Conservation (phyloP, 2,113 vertebrate species). For the Hippocampus comes region DNA sequence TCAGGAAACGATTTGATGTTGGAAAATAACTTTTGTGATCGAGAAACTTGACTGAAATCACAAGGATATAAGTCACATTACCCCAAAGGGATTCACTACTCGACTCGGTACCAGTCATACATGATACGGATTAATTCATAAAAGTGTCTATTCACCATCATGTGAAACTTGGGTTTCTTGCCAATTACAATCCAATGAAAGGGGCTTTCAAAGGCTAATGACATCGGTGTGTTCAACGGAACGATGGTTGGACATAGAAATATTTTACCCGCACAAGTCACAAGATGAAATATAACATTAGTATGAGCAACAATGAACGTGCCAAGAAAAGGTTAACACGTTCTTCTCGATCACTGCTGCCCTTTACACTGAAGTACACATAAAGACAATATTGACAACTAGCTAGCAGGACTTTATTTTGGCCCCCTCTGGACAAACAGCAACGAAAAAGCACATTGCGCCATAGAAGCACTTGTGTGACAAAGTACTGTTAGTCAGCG, state of each 20-base stretch:
- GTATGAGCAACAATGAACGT: not conserved
- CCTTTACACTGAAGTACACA: not conserved
- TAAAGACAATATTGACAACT: not conserved
- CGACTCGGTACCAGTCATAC: not conserved
- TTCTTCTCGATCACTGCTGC: not conserved
- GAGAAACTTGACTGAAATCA: not conserved
- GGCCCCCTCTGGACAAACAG: no score
- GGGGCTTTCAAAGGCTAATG: not conserved
- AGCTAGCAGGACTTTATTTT: not conserved
- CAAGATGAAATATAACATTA: not conserved
- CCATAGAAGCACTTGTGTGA: not conserved
- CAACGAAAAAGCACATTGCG: not conserved
- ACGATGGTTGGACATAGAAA: not conserved
- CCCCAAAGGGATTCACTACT: not conserved
- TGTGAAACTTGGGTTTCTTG: not conserved
- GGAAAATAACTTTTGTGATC: not conserved
- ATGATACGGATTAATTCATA: not conserved
- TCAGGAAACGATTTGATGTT: not conserved
- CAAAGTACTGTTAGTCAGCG: no score
- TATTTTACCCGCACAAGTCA: constrained; percentile 9
- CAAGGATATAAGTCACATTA: not conserved
- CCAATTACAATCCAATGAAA: not conserved
- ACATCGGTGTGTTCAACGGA: not conserved
- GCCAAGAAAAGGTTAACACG: not conserved
- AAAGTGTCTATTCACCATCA: not conserved